These are phyloP conservation scores for Megalurothrips usitatus DNA, from an alignment of 2,888 invertebrate species.

Conservation along the genomic window DNA sequence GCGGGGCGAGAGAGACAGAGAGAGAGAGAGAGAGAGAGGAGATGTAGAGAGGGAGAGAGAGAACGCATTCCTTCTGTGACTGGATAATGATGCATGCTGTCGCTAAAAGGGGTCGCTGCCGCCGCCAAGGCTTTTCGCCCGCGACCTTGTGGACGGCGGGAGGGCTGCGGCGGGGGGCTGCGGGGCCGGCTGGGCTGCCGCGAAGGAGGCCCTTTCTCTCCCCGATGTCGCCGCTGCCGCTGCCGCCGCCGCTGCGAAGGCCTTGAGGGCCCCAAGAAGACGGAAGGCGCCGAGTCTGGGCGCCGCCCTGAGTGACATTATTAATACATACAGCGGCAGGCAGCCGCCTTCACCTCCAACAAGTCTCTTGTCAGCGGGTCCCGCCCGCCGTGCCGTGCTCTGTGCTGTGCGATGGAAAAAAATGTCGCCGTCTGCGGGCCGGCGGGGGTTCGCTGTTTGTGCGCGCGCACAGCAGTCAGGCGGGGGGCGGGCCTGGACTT, in stretches of 20 bases:
- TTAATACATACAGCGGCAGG: background rate
- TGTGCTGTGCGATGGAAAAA: background rate
- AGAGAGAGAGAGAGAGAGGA: background rate
- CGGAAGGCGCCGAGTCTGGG: background rate
- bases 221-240: no score
- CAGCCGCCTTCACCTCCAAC: no score
- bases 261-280: no score
- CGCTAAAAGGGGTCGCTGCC: background rate
- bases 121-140: background rate
- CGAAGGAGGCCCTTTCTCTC: background rate
- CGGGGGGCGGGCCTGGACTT: no score
- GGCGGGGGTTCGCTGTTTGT: no score
- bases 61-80: background rate
- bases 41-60: background rate
- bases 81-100: slow-evolving; percentile 23
- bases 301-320: slow-evolving; percentile 6
- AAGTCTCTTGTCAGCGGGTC: no score
- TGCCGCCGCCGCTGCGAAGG: background rate
- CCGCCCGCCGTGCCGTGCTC: background rate
- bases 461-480: no score
- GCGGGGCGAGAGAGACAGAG: background rate
- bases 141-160: background rate
- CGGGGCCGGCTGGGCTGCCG: background rate
- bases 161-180: background rate
- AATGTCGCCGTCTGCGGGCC: no score